Base-by-base conservation (phyloP, 2,888 invertebrate species). In the Bellardia bayeri region DNA sequence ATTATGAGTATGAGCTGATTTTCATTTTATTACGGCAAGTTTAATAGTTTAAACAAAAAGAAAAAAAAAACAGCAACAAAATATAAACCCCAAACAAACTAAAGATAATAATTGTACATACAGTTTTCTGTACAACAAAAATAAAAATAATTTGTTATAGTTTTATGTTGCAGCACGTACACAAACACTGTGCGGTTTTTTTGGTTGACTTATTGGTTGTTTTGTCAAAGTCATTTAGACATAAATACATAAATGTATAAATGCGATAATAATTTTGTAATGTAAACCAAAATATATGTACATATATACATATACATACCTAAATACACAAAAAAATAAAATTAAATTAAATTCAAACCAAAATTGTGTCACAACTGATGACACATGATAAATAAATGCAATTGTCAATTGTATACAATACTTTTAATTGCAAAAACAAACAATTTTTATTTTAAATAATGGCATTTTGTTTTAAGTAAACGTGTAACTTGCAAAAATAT, bases 361-460 rank as follows among this genome's bases (percentile, higher is more conserved):
- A 75, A 88, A 85, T 79, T 89, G 82, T 88, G 85, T 88, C 85
- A 88, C 79, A 63, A 71, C 63, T 72, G 71, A 80, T 71, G 71
- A 80, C 80, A 72, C 63, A 81, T 72, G 64, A 30, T 64, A 58
- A 64, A 64, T 49, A 82, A 74, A 68, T 74, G 49, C 71, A 80
- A 63, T 80, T 63, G 16, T 37, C n/a, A 37, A 30, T 14, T 58
- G 9, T 11, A 9, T 58, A 33, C 33, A 1, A 37, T 61, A 61
- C 13, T 14, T 61, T 61, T 2, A 61, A 33, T 13, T 16, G 7
- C 3, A 54, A 58, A 30, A 58, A 4, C 13, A 58, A 58, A 13
- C 30, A 30, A 30, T 9, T 58, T 58, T 45, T 45, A 13, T 0
- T 9, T 1, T 13, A 45, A 13, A 13, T 13, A 45, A 45, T 13